Conservation (phyloP, 2,888 invertebrate species). For the Alviniconcha strummeri region DNA sequence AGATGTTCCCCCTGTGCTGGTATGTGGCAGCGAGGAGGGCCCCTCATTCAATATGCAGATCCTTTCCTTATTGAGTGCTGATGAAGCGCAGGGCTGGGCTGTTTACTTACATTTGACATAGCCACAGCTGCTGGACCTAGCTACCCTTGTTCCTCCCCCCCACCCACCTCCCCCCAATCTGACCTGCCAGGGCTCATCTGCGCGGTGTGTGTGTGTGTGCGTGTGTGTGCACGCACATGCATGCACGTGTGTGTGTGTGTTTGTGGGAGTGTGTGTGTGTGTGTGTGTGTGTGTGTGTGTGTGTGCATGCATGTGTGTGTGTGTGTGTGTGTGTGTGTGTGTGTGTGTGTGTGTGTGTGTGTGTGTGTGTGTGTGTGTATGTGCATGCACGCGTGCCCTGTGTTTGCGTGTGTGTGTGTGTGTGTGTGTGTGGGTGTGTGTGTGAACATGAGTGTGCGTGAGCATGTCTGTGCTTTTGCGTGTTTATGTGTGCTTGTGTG, state of each 20-base stretch:
- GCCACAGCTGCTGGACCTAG: background rate
- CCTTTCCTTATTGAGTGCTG: background rate
- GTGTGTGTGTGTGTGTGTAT: background rate
- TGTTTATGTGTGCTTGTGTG: too few relatives aligned
- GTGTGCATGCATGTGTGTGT: background rate
- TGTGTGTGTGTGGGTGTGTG: background rate
- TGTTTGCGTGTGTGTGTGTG: background rate
- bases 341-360: conserved; percentile 6
- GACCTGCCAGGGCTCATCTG: too few relatives aligned
- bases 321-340: background rate
- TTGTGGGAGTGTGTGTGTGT: background rate
- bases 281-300: background rate
- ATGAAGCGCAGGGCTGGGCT: too few relatives aligned
- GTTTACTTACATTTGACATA: background rate
- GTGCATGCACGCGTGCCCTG: background rate
- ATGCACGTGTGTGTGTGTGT: background rate
- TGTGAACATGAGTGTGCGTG: too few relatives aligned
- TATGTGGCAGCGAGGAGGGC: background rate
- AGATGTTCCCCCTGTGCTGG: background rate
- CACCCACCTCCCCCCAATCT: too few relatives aligned
- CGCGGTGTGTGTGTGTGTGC: background rate
- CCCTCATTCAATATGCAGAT: background rate
- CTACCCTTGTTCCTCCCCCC: background rate
- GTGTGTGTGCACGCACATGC: background rate
- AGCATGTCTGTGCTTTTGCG: too few relatives aligned